A percentile compares a stretch with the other conserved stretches of the same genome.
Evolutionary conservation across 2,113 vertebrate species (phyloP).

Genomic region (Miniopterus natalensis): DNA sequence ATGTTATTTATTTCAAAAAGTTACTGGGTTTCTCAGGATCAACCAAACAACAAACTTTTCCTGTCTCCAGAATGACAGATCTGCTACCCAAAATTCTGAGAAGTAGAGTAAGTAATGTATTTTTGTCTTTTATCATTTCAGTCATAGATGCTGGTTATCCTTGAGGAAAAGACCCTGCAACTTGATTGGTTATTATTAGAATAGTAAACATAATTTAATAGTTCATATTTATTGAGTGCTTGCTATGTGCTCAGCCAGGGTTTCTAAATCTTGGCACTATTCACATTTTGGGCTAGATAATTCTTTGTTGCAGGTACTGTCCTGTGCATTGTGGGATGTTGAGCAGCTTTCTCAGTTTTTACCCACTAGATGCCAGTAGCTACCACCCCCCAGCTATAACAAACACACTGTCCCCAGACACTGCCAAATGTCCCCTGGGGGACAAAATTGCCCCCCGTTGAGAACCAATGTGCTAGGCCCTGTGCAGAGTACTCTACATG

Average conservation of each 20-base stretch:
- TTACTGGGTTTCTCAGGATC: slow-evolving; percentile 93
- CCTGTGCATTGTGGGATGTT: neutral
- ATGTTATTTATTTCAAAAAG: slow-evolving; percentile 91
- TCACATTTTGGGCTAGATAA: neutral
- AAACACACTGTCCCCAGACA: neutral
- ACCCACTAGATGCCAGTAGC: neutral
- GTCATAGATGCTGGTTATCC: neutral
- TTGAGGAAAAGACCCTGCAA: neutral
- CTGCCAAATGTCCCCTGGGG: neutral
- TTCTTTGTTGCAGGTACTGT: neutral
- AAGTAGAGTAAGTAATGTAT: slow-evolving; percentile 88
- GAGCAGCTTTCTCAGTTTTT: neutral
- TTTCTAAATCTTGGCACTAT: slow-evolving; percentile 25
- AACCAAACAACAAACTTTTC: slow-evolving; percentile 90
- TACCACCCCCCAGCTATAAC: neutral
- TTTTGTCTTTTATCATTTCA: slow-evolving; percentile 62
- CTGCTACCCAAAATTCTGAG: slow-evolving; percentile 89
- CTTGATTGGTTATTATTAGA: neutral
- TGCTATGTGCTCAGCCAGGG: neutral
- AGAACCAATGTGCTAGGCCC: neutral
- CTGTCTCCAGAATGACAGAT: slow-evolving; percentile 89
- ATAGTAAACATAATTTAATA: slow-evolving; percentile 26
- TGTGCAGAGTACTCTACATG: neutral
- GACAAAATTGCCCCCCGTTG: neutral
- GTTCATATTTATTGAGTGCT: neutral